Base-by-base conservation (phyloP, 2,888 invertebrate genomes). In the Ramazzottius varieornatus region DNA sequence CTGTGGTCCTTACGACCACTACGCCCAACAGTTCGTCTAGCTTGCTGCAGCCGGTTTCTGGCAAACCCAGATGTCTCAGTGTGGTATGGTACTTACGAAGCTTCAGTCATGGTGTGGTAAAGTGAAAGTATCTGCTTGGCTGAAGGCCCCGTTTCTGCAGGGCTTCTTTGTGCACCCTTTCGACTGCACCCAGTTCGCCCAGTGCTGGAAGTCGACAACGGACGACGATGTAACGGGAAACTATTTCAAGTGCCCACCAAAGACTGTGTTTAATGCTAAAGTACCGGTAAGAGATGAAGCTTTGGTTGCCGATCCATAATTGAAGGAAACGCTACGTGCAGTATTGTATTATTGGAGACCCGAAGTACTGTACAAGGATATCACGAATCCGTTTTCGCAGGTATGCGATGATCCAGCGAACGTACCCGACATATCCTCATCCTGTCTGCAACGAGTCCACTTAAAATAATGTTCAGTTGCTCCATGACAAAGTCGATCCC, bases 181-280 rank as follows among this genome's bases (percentile, higher is more conserved):
- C 4, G 54, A 54, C 54, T 54, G 54, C 54, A 54, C 54, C 4
- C 54, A 54, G 54, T 54, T 54, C 29, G 54, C 54, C 4, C 54
- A 54, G 54, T 54, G 54, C 54, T 54, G 54, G 54, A 54, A 54
- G 24, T 40, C 40, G 40, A 54, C 54, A 8, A 29, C 16, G 16
- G 54, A 29, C 54, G 54, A 24, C n/a, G 54, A 54, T 29, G 24
- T 54, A 16, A 54, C 54, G 8, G 54, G 54, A 24, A 16, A n/a
- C 29, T 54, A 54, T 29, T 54, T 54, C 24, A 13, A 54, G 24
- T 13, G 13, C 4, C 54, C 54, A 13, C 20, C 20, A 13, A 54
- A 13, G 29, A 29, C 29, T 4, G 13, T 54, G 8, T 54, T 54
- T 29, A 54, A 54, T 29, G n/a, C 29, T 4, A 16, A 29, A 54